These are phyloP conservation scores for Chauna torquata DNA, from an alignment of 2,113 vertebrate genomes.

Conservation along the genomic window DNA sequence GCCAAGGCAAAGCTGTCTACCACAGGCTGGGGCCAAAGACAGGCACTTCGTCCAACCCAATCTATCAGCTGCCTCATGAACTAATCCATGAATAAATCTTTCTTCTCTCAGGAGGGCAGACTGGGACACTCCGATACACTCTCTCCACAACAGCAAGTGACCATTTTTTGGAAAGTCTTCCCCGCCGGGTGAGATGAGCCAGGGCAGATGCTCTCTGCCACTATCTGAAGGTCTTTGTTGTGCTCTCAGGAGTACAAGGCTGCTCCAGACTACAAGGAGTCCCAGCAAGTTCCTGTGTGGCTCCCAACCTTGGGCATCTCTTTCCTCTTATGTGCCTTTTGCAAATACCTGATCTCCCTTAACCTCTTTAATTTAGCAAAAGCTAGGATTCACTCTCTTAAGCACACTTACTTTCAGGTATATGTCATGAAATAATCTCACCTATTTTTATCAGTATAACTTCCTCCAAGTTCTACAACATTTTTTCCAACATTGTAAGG, in stretches of 20 bases:
- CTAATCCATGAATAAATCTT: not conserved
- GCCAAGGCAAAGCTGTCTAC: not conserved
- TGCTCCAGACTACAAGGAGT: rapidly evolving
- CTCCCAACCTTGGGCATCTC: not conserved
- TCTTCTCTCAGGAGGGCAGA: not conserved
- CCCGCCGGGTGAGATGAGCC: not conserved
- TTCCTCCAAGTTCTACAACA: not conserved
- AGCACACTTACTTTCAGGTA: not conserved
- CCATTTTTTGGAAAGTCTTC: not conserved
- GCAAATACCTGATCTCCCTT: not conserved
- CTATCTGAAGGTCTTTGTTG: not conserved
- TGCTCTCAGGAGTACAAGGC: not conserved
- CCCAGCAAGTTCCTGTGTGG: not conserved
- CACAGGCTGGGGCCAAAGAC: rapidly evolving
- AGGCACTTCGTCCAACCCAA: not conserved
- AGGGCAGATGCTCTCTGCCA: slow-evolving; percentile 23
- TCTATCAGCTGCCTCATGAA: not conserved
- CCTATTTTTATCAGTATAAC: not conserved
- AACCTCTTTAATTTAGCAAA: not conserved
- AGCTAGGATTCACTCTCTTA: not conserved
- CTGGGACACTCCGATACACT: not conserved
- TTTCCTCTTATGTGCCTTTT: not conserved
- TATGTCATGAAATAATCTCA: not conserved
- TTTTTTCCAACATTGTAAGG: not conserved
- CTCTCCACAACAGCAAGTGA: not conserved